Percentiles rank a stretch among this genome's conserved stretches.
Evolutionary conservation across 2,113 vertebrate species (phyloP).

Genomic region (Muntiacus reevesi): DNA sequence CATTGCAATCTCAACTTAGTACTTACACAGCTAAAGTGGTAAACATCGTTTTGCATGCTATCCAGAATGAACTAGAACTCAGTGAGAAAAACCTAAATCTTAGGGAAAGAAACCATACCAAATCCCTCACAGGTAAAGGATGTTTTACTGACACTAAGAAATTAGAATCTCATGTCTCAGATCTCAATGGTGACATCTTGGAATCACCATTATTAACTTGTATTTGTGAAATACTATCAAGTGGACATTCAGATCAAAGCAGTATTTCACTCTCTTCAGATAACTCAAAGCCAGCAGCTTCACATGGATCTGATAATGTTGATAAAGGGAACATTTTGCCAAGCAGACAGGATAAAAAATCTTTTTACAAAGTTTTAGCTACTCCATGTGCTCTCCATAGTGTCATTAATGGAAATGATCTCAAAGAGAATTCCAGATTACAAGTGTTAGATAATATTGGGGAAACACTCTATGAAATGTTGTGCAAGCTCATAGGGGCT

Average conservation of each 20-base stretch:
- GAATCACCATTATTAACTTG: constrained; percentile 54
- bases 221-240: constrained; percentile 58
- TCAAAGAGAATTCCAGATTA: constrained; percentile 18
- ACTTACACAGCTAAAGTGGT: constrained; percentile 65
- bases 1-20: constrained; percentile 55
- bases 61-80: constrained; percentile 59
- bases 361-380: neutral
- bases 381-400: constrained; percentile 54
- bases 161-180: neutral
- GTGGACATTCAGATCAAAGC: neutral
- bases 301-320: neutral
- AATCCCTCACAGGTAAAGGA: neutral
- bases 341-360: neutral
- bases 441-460: constrained; percentile 63
- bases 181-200: neutral
- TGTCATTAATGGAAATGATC: neutral
- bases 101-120: neutral
- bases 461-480: constrained; percentile 59
- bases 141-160: neutral
- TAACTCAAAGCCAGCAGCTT: neutral
- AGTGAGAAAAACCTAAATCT: neutral
- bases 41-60: constrained; percentile 59
- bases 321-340: neutral
- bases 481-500: neutral
- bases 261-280: neutral